These are phyloP conservation scores for Sebastes steindachneri DNA, from an alignment of 2,797 vertebrate genomes.

Conservation along the genomic window DNA sequence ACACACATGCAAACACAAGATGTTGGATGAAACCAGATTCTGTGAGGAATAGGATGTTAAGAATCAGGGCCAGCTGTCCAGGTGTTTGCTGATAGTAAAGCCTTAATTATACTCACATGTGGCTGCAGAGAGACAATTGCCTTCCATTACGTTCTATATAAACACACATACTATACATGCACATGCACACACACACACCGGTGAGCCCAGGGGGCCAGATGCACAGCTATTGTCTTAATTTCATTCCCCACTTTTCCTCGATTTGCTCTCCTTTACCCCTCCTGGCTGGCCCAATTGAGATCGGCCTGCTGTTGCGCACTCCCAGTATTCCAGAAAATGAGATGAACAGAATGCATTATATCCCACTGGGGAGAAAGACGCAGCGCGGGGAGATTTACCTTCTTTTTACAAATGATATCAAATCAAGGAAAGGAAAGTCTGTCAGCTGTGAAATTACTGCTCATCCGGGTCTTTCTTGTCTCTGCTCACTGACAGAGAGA, in stretches of 20 bases:
- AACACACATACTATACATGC: constrained; percentile 28
- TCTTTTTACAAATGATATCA: constrained; percentile 83
- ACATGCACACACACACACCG: constrained; percentile 36
- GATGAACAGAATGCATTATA: constrained; percentile 75
- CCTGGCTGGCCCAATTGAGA: constrained; percentile 52
- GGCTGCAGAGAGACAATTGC: constrained; percentile 19
- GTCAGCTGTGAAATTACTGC: constrained; percentile 88
- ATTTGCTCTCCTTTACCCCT: constrained; percentile 70
- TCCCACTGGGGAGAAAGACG: constrained; percentile 59
- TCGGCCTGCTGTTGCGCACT: constrained; percentile 63
- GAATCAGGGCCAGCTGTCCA: constrained; percentile 51
- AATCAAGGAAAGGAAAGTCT: constrained; percentile 80
- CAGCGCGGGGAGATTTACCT: constrained; percentile 69
- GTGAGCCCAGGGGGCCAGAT: constrained; percentile 64
- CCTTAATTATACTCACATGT: constrained; percentile 45
- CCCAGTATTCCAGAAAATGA: constrained; percentile 66
- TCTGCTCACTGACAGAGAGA: constrained; percentile 66
- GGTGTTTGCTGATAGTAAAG: constrained; percentile 60
- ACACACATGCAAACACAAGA: constrained; percentile 25
- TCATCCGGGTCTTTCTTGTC: constrained; percentile 82
- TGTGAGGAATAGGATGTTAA: constrained; percentile 16
- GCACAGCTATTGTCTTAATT: constrained; percentile 76
- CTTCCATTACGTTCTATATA: constrained; percentile 25
- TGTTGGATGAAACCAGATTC: neutral
- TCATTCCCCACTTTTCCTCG: constrained; percentile 67